Evolutionary conservation across 2,888 invertebrate species (phyloP).

Genomic region (Callosobruchus maculatus): DNA sequence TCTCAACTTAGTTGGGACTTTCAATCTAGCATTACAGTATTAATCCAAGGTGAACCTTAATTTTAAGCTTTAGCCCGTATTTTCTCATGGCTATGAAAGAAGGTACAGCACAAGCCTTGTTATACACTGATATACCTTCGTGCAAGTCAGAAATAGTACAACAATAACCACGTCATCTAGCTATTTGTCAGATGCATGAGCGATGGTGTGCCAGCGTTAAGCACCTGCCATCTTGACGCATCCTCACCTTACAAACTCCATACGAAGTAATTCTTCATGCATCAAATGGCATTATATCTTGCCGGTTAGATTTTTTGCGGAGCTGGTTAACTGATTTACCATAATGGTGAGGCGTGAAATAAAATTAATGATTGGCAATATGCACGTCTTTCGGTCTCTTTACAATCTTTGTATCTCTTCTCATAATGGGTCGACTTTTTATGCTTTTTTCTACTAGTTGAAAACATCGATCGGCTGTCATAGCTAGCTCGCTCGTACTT

Average conservation of each 20-base stretch:
- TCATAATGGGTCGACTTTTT: background rate
- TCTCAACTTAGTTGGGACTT: no score
- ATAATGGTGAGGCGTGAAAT: background rate
- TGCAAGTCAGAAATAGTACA: background rate
- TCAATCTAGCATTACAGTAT: no score
- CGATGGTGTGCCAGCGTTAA: background rate
- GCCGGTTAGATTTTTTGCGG: background rate
- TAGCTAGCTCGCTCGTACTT: no score
- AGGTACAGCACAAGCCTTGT: no score
- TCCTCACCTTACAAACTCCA: background rate
- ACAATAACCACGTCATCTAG: background rate
- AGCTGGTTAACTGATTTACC: background rate
- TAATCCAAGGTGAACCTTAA: no score
- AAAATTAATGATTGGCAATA: background rate
- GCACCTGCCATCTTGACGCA: background rate
- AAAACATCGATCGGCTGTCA: background rate
- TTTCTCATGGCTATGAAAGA: no score
- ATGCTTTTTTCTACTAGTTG: background rate
- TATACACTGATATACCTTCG: no score
- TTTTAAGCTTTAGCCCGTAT: no score
- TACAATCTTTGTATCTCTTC: no score
- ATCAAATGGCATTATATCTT: background rate
- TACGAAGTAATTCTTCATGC: background rate
- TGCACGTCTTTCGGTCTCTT: background rate
- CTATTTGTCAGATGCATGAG: background rate